Evolutionary conservation across 2,113 vertebrate species (phyloP), one percentile per base, ranked within the genome.

Genomic region (Labeo catla): DNA sequence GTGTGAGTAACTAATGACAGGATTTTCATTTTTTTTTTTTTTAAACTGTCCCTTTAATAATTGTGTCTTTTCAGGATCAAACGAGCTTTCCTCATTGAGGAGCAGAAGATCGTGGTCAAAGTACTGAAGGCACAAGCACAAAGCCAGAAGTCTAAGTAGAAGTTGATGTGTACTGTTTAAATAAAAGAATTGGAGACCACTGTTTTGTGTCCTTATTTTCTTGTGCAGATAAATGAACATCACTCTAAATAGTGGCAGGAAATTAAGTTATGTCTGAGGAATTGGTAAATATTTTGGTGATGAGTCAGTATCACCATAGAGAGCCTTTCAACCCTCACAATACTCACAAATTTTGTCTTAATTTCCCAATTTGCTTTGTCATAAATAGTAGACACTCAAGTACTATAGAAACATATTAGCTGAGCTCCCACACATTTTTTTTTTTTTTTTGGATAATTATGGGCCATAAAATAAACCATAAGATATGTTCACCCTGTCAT

Each of bases 71-170:
- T 52, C 76, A 99, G 98, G 94, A 99, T 99, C 95, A 99, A 99
- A 93, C 95, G 98, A 80, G 98, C 98, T 93, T 99, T 99, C 92
- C 96, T 99, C 85, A 99, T 99, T 85, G 98, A 99, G 91, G 98
- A 99, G 93, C 98, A 99, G 97, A 99, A 99, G 95, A 99, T 99
- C 0, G 98, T 99, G 6, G 97, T 99, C 90, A 99, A 99, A 93
- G 98, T 99, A 83, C 94, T 99, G 77, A 99, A 99, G 95, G 98
- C 98, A 88, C 98, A 99, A 93, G 98, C 98, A 94, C 98, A 99
- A 93, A 99, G 97, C 95, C 98, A 99, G 94, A 99, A 99, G 93
- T 92, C 97, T 4, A 99, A 99, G 93, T 99, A 95, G 96, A 96
- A 81, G 76, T 91, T 89, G 94, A 91, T 95, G 92, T 95, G 93